These are phyloP conservation scores for Apodemus speciosus DNA, from an alignment of 2,113 vertebrate genomes.

Conservation along the genomic window DNA sequence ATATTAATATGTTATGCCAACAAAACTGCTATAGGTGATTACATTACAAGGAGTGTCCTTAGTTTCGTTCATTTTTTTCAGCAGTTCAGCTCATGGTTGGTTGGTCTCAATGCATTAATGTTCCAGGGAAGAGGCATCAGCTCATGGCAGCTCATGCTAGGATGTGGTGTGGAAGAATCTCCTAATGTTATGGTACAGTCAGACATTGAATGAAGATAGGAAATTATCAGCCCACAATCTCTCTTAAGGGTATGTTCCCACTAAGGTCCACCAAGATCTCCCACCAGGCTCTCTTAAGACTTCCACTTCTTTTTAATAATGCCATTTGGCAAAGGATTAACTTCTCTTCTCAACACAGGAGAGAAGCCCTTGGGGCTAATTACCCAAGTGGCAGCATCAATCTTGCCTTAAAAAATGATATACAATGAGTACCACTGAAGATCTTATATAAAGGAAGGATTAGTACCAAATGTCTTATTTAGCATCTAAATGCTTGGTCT, in stretches of 20 bases:
- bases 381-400: background rate
- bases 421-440: background rate
- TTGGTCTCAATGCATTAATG: background rate
- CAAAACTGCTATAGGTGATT: background rate
- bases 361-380: background rate
- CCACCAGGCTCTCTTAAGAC: background rate
- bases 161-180: background rate
- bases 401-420: conserved; percentile 10
- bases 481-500: background rate
- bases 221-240: background rate
- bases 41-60: background rate
- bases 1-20: too few species aligned
- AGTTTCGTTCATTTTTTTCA: background rate
- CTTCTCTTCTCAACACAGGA: background rate
- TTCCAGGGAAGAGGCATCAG: background rate
- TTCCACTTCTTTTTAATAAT: background rate
- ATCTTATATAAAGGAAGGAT: background rate
- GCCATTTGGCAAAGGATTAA: background rate
- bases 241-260: too few species aligned
- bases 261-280: background rate
- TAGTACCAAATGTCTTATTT: background rate
- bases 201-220: background rate
- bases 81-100: background rate
- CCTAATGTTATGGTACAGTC: accelerated
- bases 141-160: background rate